Percentiles rank a stretch among this genome's conserved stretches.
These are phyloP conservation scores for Dichetophora obliterata DNA, from an alignment of 2,888 invertebrate species.

Conservation along the genomic window DNA sequence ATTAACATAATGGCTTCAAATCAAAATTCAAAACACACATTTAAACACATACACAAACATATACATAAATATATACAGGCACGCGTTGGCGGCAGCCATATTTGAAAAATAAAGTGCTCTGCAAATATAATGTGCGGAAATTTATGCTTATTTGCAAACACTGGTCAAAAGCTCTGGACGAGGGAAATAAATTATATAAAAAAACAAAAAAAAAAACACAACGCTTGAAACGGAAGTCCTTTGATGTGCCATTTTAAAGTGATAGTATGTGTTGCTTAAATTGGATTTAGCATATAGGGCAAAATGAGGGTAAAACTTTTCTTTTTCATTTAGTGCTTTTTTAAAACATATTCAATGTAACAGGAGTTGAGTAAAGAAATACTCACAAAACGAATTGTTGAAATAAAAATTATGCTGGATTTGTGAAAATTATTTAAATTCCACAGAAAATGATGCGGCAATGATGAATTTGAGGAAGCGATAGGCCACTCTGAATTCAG, in stretches of 20 bases:
- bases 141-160: conserved; percentile 32
- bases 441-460: no score
- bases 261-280: no score
- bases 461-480: no score
- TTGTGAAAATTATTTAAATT: no score
- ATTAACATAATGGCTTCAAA: conserved; percentile 35
- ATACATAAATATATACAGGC: not conserved
- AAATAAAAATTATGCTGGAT: no score
- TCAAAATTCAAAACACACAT: conserved; percentile 14
- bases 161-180: not conserved
- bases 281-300: no score
- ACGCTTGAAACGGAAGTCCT: conserved; percentile 13
- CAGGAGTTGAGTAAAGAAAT: no score
- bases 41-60: not conserved
- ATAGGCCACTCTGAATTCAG: no score
- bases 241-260: conserved; percentile 18
- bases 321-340: no score
- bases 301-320: no score
- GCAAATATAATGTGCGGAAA: conserved; percentile 33
- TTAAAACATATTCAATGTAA: no score
- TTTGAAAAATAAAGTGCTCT: conserved; percentile 36
- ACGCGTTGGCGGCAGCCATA: conserved; percentile 6
- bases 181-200: not conserved
- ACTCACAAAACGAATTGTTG: no score
- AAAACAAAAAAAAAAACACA: not conserved